Evolutionary conservation across 2,113 vertebrate species (phyloP).

Genomic region (Synchiropus splendidus): DNA sequence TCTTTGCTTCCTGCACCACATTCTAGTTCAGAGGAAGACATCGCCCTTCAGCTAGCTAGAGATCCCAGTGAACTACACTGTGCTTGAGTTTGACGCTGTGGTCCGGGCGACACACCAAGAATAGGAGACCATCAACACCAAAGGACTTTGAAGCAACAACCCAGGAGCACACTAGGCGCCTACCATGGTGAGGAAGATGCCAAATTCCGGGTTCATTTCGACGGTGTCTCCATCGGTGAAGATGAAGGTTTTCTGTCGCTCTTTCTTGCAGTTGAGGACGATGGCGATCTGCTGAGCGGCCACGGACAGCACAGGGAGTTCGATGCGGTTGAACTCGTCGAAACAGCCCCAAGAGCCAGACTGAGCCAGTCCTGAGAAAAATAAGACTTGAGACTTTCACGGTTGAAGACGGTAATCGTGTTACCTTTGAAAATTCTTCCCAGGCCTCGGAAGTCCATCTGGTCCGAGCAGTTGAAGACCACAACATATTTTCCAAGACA

Average conservation of each 20-base stretch:
- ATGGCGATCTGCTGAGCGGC: constrained; percentile 94
- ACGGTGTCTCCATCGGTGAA: constrained; percentile 92
- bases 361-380: constrained; percentile 81
- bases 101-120: too few relatives aligned
- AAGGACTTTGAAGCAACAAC: too few relatives aligned
- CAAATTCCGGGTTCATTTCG: constrained; percentile 93
- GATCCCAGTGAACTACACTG: too few relatives aligned
- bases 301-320: constrained; percentile 90
- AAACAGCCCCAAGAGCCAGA: constrained; percentile 98
- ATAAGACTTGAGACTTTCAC: constrained; percentile 11
- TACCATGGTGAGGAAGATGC: constrained; percentile 96
- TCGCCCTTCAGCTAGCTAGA: too few relatives aligned
- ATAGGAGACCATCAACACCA: too few relatives aligned
- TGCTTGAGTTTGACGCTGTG: too few relatives aligned
- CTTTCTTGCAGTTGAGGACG: constrained; percentile 90
- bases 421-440: constrained; percentile 94
- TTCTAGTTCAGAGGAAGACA: too few relatives aligned
- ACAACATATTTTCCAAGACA: constrained; percentile 96
- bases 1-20: too few relatives aligned
- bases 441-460: constrained; percentile 97
- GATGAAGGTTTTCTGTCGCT: constrained; percentile 78
- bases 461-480: constrained; percentile 97
- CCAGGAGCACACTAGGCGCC: too few relatives aligned
- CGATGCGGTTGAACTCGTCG: constrained; percentile 95
- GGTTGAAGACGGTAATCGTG: accelerated